These are phyloP conservation scores for Apteryx owenii DNA, from an alignment of 2,113 vertebrate species.

Conservation along the genomic window DNA sequence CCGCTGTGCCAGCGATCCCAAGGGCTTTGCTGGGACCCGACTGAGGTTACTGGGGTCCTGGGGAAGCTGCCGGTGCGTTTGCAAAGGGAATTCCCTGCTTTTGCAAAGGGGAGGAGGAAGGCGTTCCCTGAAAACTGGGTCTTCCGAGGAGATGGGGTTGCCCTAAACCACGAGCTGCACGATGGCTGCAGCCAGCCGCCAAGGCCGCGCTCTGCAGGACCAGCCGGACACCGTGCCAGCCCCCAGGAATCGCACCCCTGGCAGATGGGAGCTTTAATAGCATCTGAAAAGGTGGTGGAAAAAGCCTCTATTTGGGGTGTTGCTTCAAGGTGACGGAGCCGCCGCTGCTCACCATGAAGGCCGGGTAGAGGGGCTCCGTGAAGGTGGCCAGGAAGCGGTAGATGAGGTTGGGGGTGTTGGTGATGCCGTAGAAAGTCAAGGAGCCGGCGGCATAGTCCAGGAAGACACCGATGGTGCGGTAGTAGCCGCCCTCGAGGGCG, in stretches of 20 bases:
- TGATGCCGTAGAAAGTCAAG: slow-evolving; percentile 61
- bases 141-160: not conserved
- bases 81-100: not conserved
- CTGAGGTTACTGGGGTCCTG: not conserved
- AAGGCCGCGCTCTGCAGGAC: no score
- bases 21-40: not conserved
- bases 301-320: not conserved
- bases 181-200: not conserved
- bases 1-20: not conserved
- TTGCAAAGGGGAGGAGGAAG: not conserved
- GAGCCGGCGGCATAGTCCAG: slow-evolving; percentile 50
- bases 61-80: not conserved
- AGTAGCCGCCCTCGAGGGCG: slow-evolving; percentile 36
- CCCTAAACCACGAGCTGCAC: not conserved
- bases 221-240: no score
- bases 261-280: not conserved
- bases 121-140: not conserved
- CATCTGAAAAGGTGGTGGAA: not conserved
- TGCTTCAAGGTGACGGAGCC: slow-evolving; percentile 48
- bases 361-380: slow-evolving; percentile 62
- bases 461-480: slow-evolving; percentile 52
- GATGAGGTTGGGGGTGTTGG: slow-evolving; percentile 29
- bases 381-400: slow-evolving; percentile 59
- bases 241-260: not conserved
- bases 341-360: slow-evolving; percentile 63